phyloP scores from a whole-genome alignment of 2,113 vertebrate genomes.

The Pedetes capensis region DNA sequence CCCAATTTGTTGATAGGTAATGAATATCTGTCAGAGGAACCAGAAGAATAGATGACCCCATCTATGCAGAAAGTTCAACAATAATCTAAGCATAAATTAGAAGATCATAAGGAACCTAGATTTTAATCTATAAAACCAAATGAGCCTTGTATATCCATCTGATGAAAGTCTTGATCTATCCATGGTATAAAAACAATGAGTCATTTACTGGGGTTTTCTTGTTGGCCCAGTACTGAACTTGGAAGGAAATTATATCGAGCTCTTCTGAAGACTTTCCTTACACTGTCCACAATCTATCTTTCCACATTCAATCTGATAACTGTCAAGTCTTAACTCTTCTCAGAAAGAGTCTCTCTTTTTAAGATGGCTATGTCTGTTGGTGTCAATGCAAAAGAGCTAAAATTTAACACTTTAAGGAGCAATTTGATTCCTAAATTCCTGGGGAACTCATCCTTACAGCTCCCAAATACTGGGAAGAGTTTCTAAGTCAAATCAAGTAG shows the following conservation, averaged over 20 bases:
- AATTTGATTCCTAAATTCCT: slow-evolving; percentile 3
- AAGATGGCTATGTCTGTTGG: background rate
- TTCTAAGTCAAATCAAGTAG: slow-evolving; percentile 63
- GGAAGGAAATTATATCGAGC: background rate
- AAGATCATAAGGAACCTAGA: background rate
- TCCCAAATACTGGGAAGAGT: slow-evolving; percentile 41
- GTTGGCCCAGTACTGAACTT: background rate
- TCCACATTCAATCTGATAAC: background rate
- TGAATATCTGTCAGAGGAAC: background rate
- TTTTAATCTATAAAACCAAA: background rate
- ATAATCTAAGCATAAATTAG: background rate
- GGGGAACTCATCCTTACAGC: background rate
- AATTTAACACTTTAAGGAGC: slow-evolving; percentile 17
- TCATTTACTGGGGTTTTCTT: background rate
- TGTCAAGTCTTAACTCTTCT: background rate
- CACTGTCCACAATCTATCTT: background rate
- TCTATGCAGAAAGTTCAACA: background rate
- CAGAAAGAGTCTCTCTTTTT: slow-evolving; percentile 27
- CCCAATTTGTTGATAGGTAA: background rate
- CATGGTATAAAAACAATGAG: background rate
- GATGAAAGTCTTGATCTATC: background rate
- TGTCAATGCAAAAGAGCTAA: background rate
- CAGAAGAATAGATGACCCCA: background rate
- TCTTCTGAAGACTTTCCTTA: background rate
- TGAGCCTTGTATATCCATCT: background rate